phyloP scores from a whole-genome alignment of 2,113 vertebrate species.

The Hippocampus barbouri region DNA sequence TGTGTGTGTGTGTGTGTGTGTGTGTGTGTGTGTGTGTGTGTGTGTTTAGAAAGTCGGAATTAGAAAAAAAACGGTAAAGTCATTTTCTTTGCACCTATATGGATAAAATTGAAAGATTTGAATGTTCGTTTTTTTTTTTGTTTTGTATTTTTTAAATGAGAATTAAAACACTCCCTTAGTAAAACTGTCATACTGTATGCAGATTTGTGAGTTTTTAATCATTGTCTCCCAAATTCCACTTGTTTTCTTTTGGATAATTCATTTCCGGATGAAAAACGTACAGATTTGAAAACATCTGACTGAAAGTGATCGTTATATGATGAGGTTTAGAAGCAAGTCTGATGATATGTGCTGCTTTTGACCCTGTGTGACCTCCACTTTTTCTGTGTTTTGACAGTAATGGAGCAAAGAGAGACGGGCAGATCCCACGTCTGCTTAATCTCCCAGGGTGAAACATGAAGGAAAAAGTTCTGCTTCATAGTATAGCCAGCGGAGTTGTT shows the following conservation, averaged over 20 bases:
- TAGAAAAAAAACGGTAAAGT: too few species aligned
- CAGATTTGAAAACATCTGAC: not conserved
- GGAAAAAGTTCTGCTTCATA: constrained; percentile 40
- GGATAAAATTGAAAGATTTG: too few species aligned
- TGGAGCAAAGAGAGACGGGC: constrained; percentile 40
- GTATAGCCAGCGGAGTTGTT: constrained; percentile 46
- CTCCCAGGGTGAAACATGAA: constrained; percentile 66
- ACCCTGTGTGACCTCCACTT: constrained; percentile 19
- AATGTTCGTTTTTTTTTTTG: too few species aligned
- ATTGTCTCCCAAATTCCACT: not conserved
- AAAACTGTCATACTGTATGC: too few species aligned
- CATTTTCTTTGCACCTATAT: too few species aligned
- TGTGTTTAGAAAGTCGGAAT: too few species aligned
- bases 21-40: too few species aligned
- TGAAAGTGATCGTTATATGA: not conserved
- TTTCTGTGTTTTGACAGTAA: constrained; percentile 56
- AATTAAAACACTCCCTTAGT: too few species aligned
- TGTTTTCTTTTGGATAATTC: not conserved
- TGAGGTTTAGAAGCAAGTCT: not conserved
- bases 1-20: too few species aligned
- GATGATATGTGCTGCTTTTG: not conserved
- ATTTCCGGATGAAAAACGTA: not conserved
- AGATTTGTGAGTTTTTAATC: too few species aligned
- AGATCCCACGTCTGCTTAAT: constrained; percentile 44
- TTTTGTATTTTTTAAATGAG: too few species aligned